phyloP scores from a whole-genome alignment of 2,797 vertebrate species.

The Apogon hyalosoma region DNA sequence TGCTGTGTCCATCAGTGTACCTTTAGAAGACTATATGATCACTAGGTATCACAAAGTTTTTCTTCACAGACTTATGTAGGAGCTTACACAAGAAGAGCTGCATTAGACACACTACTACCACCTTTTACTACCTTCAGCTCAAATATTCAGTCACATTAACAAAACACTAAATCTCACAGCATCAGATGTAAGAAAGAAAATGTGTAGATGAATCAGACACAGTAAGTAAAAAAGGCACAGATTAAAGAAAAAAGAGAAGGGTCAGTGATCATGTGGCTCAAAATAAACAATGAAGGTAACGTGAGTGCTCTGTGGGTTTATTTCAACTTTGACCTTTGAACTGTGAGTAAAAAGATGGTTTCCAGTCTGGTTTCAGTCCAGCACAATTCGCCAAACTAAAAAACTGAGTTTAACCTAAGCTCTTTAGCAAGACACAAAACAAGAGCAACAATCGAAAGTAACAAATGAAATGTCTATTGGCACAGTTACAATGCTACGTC shows the following conservation, averaged over 20 bases:
- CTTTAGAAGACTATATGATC: constrained; percentile 75
- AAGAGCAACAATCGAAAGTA: constrained; percentile 40
- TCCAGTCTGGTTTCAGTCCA: constrained; percentile 23
- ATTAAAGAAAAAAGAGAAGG: constrained; percentile 31
- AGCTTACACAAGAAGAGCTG: constrained; percentile 71
- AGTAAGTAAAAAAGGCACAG: constrained; percentile 24
- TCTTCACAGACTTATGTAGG: constrained; percentile 11
- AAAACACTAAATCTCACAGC: constrained; percentile 12
- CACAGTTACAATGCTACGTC: constrained; percentile 56
- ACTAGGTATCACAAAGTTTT: constrained; percentile 61
- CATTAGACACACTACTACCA: constrained; percentile 59
- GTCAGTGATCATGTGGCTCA: constrained; percentile 13
- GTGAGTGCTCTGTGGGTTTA: constrained; percentile 84
- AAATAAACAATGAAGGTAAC: constrained; percentile 34
- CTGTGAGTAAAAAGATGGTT: constrained; percentile 36
- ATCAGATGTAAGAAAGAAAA: constrained; percentile 23
- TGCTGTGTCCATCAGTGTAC: constrained; percentile 42
- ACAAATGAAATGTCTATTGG: constrained; percentile 44
- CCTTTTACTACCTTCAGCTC: constrained; percentile 42
- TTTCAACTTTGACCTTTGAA: constrained; percentile 59
- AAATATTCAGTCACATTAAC: constrained; percentile 15
- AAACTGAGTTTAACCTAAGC: constrained; percentile 22
- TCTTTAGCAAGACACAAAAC: constrained; percentile 50
- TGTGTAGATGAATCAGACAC: constrained; percentile 12
- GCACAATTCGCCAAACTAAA: constrained; percentile 34